phyloP scores from a whole-genome alignment of 2,113 vertebrate genomes.

The Cromileptes altivelis region DNA sequence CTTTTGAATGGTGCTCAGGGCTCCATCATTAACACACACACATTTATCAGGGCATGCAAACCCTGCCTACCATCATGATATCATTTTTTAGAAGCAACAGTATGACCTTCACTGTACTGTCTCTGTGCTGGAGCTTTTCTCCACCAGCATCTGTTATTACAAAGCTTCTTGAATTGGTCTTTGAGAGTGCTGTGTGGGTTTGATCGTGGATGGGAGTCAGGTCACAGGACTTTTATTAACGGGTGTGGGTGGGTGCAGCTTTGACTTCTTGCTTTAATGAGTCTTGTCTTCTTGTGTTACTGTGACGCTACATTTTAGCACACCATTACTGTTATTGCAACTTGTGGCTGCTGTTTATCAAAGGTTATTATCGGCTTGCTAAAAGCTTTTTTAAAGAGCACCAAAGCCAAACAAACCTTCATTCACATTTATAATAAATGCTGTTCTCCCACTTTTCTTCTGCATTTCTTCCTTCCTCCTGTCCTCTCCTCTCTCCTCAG shows the following conservation, averaged over 20 bases:
- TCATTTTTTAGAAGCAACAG: neutral
- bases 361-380: neutral
- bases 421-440: constrained; percentile 38
- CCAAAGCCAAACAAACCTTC: constrained; percentile 29
- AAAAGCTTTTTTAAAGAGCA: constrained; percentile 14
- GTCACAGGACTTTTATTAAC: no score
- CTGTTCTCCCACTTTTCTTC: constrained; percentile 35
- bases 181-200: no score
- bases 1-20: constrained; percentile 64
- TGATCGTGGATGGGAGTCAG: no score
- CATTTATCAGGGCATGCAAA: constrained; percentile 27
- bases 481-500: constrained; percentile 11
- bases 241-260: no score
- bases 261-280: neutral
- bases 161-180: neutral
- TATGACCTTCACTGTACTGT: neutral
- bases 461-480: constrained; percentile 14
- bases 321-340: neutral
- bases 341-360: constrained; percentile 4
- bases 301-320: neutral
- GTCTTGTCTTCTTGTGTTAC: neutral
- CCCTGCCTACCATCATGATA: constrained; percentile 1
- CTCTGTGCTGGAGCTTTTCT: neutral
- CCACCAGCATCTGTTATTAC: neutral
- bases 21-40: constrained; percentile 43